Evolutionary conservation across 35 echinoderm and acorn worm species (phyloP), one percentile per base, ranked within the genome.

Genomic region (Apostichopus parvimensis): DNA sequence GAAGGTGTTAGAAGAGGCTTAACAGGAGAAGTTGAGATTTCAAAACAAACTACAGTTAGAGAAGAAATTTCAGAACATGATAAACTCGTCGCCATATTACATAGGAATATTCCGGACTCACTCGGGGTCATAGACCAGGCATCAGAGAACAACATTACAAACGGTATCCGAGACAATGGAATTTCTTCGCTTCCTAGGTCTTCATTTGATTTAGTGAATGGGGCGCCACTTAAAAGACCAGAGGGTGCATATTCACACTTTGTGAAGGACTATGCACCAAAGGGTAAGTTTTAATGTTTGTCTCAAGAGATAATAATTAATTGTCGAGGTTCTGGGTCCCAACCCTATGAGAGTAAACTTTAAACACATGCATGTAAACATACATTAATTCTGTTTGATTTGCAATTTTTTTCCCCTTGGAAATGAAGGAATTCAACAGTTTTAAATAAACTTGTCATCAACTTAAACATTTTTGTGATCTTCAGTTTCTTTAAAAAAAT

Each of bases 261-360:
- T 59, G 20, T 84, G 52, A 84, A 84, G 13, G 81, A 84, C 1
- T 84, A 84, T 58, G 55, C 54, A 84, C 81, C 81, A 18, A 84
- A 84, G 53, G 81, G 81, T 84, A 23, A 53, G 78, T 80, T 53
- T 45, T 45, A 45, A 2, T 45, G 34, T 45, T 45, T 45, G 0
- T 45, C 34, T 45, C 34, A 45, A 45, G 34, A 45, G 34, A 45
- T 45, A 0, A 45, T 45, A 45, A 45, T 45, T 4, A 45, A 4
- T 4, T 45, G 34, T 45, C 34, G 0, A 3, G 34, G 34, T 45
- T 45, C 34, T 45, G 34, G 34, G 34, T 45, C 2, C 34, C 34
- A 45, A 45, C 34, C 34, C 34, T 4, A 45, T 45, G 34, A 45
- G 34, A 45, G 34, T 45, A 4, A 45, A 45, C 34, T 45, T 45